phyloP scores from a whole-genome alignment of 1,140 invertebrate species.

The Antheraea pernyi region DNA sequence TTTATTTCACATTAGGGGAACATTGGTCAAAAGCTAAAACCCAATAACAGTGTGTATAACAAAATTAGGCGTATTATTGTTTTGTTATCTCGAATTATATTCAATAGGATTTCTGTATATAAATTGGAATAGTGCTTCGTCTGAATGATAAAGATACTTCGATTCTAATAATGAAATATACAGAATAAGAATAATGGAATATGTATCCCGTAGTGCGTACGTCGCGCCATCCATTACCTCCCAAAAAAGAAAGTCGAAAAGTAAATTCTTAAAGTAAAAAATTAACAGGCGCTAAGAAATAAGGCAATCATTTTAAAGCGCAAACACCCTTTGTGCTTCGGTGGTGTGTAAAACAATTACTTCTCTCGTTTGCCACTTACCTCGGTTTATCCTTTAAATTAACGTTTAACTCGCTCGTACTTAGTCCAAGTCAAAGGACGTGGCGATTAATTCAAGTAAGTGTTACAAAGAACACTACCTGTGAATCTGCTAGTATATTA shows the following conservation, averaged over 20 bases:
- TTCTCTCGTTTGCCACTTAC: conserved; percentile 42
- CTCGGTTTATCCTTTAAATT: conserved; percentile 42
- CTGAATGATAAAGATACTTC: background rate
- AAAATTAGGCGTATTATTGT: too few relatives aligned
- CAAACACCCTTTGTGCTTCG: conserved; percentile 27
- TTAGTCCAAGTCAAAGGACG: conserved; percentile 21
- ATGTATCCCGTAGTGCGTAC: background rate
- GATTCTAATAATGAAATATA: background rate
- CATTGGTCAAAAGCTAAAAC: too few relatives aligned
- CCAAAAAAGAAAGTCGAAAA: conserved; percentile 1
- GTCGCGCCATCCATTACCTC: too few relatives aligned
- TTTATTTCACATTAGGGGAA: too few relatives aligned
- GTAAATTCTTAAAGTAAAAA: background rate
- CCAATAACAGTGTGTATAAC: too few relatives aligned
- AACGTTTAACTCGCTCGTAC: conserved; percentile 36
- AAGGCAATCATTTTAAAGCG: conserved; percentile 32
- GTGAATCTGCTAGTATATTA: too few relatives aligned
- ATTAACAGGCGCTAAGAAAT: conserved; percentile 22
- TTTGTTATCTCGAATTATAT: too few relatives aligned
- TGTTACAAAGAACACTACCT: too few relatives aligned
- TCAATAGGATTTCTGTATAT: too few relatives aligned
- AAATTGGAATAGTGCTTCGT: too few relatives aligned
- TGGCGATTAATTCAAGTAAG: background rate
- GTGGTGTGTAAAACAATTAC: conserved; percentile 52
- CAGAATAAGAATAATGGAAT: background rate